Base-by-base conservation (phyloP, 1,140 invertebrate species). In the Eriosoma lanigerum region DNA sequence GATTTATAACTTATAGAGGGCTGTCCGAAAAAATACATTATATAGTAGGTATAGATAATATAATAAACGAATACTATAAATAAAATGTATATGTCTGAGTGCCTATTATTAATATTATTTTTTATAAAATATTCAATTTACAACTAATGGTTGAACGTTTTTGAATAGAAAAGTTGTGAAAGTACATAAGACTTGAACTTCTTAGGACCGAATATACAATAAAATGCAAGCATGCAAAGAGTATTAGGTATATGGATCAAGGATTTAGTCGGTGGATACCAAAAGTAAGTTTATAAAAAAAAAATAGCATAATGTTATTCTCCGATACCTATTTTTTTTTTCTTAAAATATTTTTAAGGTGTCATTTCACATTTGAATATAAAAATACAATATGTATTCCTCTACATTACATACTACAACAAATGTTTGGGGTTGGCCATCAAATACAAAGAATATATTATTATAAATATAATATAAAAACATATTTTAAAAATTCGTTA, bases 131-230 rank as follows among this genome's bases (percentile, higher is more conserved):
- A 24, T 50, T 38, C 8, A 70, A 44, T 70, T 26, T 70, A 19
- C 19, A 24, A 50, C 24, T 46, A n/a, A 46, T 46, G 38, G 44
- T 48, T 26, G 21, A 48, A 48, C 21, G 46, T 44, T 70, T 70
- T 48, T 46, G 44, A 29, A 70, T 70, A 38, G 44, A 48, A 48
- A 70, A 38, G 32, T 38, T 38, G 32, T 38, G 32, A 38, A 38
- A 70, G 44, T 50, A 70, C 21, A 26, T 48, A 66, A 46, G n/a
- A 19, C n/a, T 66, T 24, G 46, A 70, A 70, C 44, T 70, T 70
- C 26, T 48, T 15, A 50, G 46, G 3, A 70, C 24, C 6, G 66
- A 44, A 48, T 68, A 24, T 17, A 48, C 66, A 68, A 48, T 48
- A 21, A 21, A 6, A 68, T 24, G 13, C 44, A 26, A 48, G n/a